Base-by-base conservation (phyloP, 2,888 invertebrate species). In the Aelia acuminata region DNA sequence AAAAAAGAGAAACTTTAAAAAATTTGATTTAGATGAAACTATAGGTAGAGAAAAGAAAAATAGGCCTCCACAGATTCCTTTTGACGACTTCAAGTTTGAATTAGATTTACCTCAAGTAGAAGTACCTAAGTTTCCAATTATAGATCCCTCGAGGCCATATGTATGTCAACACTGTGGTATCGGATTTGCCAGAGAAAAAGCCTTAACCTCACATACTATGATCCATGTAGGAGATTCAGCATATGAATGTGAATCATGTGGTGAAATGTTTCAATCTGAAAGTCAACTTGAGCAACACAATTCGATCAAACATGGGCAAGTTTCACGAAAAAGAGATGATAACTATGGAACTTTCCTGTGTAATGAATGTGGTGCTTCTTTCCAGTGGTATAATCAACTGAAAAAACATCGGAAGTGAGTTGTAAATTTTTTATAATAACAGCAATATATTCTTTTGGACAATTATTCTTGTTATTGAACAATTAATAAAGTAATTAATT, bases 141-240 rank as follows among this genome's bases (percentile, higher is more conserved):
- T 89, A 31, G 90, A 91, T 84, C 89, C 89, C 49, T 87, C 89
- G 39, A 1, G 91, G 91, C 89, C 97, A 0, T 97, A 97, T 91
- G 97, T 96, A 0, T 97, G 97, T 91, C 95, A 95, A 90, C 94
- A 94, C 90, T 96, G 96, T 91, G 96, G 94, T 0, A 94, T 97
- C 88, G 95, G 95, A 10, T 96, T 97, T 92, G 96, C 96, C 0
- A 93, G 97, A 87, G 96, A 97, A 91, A 97, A 97, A 91, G 97
- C 97, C 0, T 92, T 97, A 43, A 95, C 95, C 88, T 96, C 96
- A 0, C 97, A 97, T 91, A 90, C 90, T 26, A 89, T 91, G 87
- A 94, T 96, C 53, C 97, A 97, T 92, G 96, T 96, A 22, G 96
- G 95, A 26, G 96, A 97, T 91, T 96, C 96, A 26, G 96, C 96